phyloP scores from a whole-genome alignment of 2,888 invertebrate species.

The Patella ulyssiponensis region DNA sequence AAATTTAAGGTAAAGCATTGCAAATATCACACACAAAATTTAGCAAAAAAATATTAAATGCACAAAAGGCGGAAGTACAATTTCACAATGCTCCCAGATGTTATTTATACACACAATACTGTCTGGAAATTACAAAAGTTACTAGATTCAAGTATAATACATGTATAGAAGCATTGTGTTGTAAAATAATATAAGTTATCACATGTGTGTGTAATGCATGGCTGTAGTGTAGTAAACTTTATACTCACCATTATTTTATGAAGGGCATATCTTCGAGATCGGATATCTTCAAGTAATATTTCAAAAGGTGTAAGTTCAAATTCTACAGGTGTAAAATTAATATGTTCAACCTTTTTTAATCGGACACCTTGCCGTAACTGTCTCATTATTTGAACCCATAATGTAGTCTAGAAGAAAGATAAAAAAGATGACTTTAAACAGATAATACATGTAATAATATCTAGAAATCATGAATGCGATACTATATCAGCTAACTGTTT shows the following conservation, averaged over 20 bases:
- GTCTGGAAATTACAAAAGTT: too few species aligned
- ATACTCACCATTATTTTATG: slow-evolving; percentile 78
- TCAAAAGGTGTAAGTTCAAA: slow-evolving; percentile 96
- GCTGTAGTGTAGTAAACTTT: too few species aligned
- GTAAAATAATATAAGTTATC: too few species aligned
- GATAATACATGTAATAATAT: background rate
- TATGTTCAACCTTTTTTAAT: slow-evolving; percentile 85
- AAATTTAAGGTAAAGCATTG: too few species aligned
- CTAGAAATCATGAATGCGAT: background rate
- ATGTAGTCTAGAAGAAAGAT: slow-evolving; percentile 81
- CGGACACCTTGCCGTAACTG: slow-evolving; percentile 93
- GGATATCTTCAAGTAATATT: slow-evolving; percentile 95
- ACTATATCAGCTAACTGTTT: background rate
- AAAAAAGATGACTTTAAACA: background rate
- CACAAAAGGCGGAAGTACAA: too few species aligned
- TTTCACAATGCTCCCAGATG: too few species aligned
- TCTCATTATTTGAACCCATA: slow-evolving; percentile 83
- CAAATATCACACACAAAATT: too few species aligned
- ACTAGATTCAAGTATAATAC: too few species aligned
- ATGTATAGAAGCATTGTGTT: too few species aligned
- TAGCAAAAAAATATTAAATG: too few species aligned
- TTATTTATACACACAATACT: too few species aligned
- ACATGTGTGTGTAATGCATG: too few species aligned
- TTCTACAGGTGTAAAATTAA: slow-evolving; percentile 79
- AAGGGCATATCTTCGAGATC: slow-evolving; percentile 89